Base-by-base conservation (phyloP, 2,888 invertebrate genomes). In the Lucinisca nassula region DNA sequence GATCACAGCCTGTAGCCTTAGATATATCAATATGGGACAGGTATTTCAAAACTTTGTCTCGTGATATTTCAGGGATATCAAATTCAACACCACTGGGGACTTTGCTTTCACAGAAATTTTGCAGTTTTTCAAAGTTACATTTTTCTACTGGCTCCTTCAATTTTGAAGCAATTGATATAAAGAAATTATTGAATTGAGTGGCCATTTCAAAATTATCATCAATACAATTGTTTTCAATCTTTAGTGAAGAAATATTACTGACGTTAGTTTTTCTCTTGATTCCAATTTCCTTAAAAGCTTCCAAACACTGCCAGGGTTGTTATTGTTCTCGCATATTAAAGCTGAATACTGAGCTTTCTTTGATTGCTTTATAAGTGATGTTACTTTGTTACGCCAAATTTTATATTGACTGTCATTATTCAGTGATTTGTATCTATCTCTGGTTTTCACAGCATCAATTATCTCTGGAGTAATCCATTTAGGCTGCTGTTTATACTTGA, bases 251-350 rank as follows among this genome's bases (percentile, higher is more conserved):
- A 27, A 24, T 30, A 45, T 75, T 45, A 49, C 14, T 49, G 45
- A 32, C 2, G 45, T 17, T 6, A 40, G 6, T n/a, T 40, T 30
- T 75, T 8, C 24, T 75, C 24, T 75, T 38, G 75, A 30, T 45
- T 32, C 49, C n/a, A 45, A 21, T 45, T 75, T 40, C 30, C 51
- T 12, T 6, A 75, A n/a, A 27, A 24, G 45, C 49, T 75, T 75
- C 75, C 75, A 75, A 30, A 75, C 14, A 45, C 49, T 75, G 8
- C 30, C 30, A 45, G 75, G 75, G 35, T 75, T 75, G 4, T 75
- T 49, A 45, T 45, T 45, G n/a, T 75, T 49, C 30, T 49, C 49
- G 12, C 45, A 27, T 24, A 75, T 40, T 4, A 49, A 27, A 30
- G 40, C 14, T 45, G 40, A 30, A 24, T 75, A 45, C 30, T 75